Evolutionary conservation across 2,113 vertebrate species (phyloP).

Genomic region (Cyphomyrus plagiostoma): DNA sequence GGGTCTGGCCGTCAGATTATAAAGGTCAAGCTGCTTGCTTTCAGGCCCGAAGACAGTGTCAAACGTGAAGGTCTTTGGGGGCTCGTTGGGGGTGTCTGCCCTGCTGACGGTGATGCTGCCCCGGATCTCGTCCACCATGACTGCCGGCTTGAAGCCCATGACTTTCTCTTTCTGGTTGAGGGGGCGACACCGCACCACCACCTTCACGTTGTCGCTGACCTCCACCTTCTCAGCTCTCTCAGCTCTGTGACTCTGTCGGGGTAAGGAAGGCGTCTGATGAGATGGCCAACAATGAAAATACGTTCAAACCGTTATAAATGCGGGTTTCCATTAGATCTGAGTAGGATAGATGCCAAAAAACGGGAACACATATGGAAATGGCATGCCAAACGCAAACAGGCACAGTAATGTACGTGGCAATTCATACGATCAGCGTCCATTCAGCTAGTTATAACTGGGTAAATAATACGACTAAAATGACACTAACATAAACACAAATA

Average conservation of each 20-base stretch:
- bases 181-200: conserved; percentile 91
- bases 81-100: conserved; percentile 81
- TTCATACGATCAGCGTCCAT: background rate
- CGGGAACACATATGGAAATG: background rate
- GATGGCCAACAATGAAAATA: background rate
- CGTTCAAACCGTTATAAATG: background rate
- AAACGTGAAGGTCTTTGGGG: conserved; percentile 95
- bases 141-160: conserved; percentile 77
- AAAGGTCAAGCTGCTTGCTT: conserved; percentile 96
- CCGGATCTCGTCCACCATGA: conserved; percentile 86
- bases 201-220: conserved; percentile 89
- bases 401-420: background rate
- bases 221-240: conserved; percentile 78
- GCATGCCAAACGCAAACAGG: background rate
- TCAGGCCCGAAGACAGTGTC: conserved; percentile 95
- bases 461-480: background rate
- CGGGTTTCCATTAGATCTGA: background rate
- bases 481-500: background rate
- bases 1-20: conserved; percentile 95
- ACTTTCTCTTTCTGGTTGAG: conserved; percentile 86
- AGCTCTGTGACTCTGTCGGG: conserved; percentile 68
- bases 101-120: conserved; percentile 93
- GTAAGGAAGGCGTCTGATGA: background rate
- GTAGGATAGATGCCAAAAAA: background rate
- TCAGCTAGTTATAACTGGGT: background rate